Evolutionary conservation across 1,140 invertebrate species (phyloP), one percentile per base, ranked within the genome.

Genomic region (Panagrolaimus sp.): DNA sequence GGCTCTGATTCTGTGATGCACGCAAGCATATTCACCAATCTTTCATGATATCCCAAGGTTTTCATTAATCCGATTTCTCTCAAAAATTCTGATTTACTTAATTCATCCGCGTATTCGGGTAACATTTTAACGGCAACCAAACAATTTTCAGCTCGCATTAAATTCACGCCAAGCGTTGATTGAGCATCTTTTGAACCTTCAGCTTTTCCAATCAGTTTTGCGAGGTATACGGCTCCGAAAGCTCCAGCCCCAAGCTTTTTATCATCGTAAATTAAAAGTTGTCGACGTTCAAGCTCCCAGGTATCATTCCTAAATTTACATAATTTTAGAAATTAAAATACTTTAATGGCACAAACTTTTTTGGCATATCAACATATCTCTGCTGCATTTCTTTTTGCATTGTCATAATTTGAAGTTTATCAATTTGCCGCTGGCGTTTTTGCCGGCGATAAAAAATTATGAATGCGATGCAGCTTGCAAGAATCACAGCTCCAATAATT

Each of bases 11-110:
- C 74, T 15, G 84, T 86, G 55, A 85, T 83, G 73, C 86, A 86
- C 15, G 85, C 86, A 24, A 86, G 72, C 83, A 86, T 86, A 72
- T 83, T 85, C 14, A 86, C 84, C 21, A 86, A 76, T 69, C 85
- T 78, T 43, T 73, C 77, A 73, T 86, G 85, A 70, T 82, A 79
- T 46, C 85, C 86, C 55, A 86, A 74, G 1, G 71, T 78, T 75
- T 86, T 86, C 85, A 86, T 86, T 74, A 86, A 72, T 12, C 75
- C 64, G 47, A 86, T 86, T 79, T 86, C 86, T 65, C 80, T 72
- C 4, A 86, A 68, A 68, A 86, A 86, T 63, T 86, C 85, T 24
- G 76, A 70, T 69, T 79, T 81, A 6, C 83, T 80, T 15, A 75
- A 43, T 3, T 83, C 79, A 28, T 84, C 83, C 8, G 83, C 76